Conservation (phyloP, 2,797 vertebrate species). For the Toxotes lorentzi region DNA sequence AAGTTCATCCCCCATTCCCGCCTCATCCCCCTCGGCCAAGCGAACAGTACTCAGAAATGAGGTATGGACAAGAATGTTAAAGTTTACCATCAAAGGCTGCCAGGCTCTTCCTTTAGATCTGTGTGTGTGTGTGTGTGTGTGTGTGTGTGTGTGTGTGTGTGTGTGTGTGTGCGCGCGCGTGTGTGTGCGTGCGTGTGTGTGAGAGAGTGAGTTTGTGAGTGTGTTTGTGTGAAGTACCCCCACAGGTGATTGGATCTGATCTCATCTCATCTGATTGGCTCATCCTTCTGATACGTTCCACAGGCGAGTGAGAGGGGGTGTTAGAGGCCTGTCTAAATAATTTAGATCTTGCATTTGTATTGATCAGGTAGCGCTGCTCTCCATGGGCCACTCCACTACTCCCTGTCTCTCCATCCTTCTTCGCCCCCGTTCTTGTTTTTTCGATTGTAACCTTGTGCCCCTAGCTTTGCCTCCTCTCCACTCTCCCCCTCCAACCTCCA, state of each 20-base stretch:
- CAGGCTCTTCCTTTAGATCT: conserved; percentile 64
- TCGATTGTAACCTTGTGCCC: conserved; percentile 72
- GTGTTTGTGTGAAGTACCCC: conserved; percentile 58
- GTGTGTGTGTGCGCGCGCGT: conserved; percentile 26
- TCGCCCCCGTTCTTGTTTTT: conserved; percentile 46
- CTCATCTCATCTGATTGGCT: conserved; percentile 77
- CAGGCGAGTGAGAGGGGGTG: conserved; percentile 59
- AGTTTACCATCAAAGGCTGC: conserved; percentile 83
- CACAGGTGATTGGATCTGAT: conserved; percentile 82
- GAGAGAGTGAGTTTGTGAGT: conserved; percentile 31
- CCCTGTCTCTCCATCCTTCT: conserved; percentile 58
- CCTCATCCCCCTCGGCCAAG: conserved; percentile 69
- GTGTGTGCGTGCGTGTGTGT: conserved; percentile 28
- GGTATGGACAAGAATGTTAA: conserved; percentile 85
- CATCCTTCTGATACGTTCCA: conserved; percentile 72
- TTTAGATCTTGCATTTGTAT: conserved; percentile 85
- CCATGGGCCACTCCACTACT: conserved; percentile 60
- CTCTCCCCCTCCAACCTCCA: conserved; percentile 40
- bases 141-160: conserved; percentile 36
- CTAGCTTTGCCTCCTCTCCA: conserved; percentile 52
- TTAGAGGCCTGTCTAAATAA: conserved; percentile 83
- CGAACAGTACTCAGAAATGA: conserved; percentile 74
- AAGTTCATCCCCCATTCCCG: conserved; percentile 55
- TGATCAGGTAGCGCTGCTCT: conserved; percentile 77
- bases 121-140: conserved; percentile 52